Evolutionary conservation across 2,888 invertebrate genomes (phyloP), one percentile per base, ranked within the genome.

Genomic region (Hirtodrosophila histrioides): DNA sequence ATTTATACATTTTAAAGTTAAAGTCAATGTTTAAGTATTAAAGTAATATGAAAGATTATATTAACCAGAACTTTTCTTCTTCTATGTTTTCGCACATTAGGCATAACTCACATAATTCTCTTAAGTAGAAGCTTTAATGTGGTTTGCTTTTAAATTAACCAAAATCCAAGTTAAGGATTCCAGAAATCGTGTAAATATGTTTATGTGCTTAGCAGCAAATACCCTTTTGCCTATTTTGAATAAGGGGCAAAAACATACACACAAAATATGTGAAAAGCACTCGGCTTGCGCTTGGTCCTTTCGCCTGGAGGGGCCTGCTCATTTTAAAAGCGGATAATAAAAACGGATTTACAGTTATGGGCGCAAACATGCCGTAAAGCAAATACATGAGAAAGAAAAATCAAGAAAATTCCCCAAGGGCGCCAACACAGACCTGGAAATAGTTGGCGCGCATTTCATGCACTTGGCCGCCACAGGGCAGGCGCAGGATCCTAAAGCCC

Each of bases 281-380:
- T 51, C 7, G 49, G 39, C 53, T 40, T 53, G 61, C 11, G 10
- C 41, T 35, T 48, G 33, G 36, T 24, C 4, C 41, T 24, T 60
- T 61, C n/a, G 54, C 64, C 56, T 8, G 60, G 7, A 56, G 67
- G 45, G 45, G 37, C 27, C 35, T 50, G 60, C 36, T 60, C 57
- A 67, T 73, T 80, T 86, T 62, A 66, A 80, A 69, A 70, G 68
- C 73, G 82, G 65, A 78, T 78, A 87, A 83, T 73, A 81, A 85
- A 82, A 85, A 69, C 69, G 86, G 76, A 82, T 87, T 85, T 85
- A 78, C 87, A 81, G 82, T 87, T 87, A 85, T 82, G 86, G 76
- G 69, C 74, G 65, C 69, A 81, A 87, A 75, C 76, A 82, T 65
- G 69, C 82, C 82, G 86, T 85, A 85, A 81, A 87, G 82, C 85